Base-by-base conservation (phyloP, 2,888 invertebrate species). In the Mystacides longicornis region DNA sequence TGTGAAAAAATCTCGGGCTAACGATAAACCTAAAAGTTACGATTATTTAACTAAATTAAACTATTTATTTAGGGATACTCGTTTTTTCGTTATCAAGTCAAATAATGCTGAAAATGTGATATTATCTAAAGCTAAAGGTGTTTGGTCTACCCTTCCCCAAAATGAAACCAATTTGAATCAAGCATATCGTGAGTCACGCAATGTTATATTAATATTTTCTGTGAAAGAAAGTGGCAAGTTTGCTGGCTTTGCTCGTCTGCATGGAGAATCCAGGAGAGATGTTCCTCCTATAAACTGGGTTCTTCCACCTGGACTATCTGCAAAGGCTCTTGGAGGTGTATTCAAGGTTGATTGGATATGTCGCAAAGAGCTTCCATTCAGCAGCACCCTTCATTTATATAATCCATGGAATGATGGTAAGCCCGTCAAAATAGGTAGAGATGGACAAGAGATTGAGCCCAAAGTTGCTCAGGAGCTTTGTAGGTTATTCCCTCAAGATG, bases 401-500 rank as follows among this genome's bases (percentile, higher is more conserved):
- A 98, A 98, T 75, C 89, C 93, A 3, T 98, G 96, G 95, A 98
- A 98, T 77, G 96, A 97, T 69, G 93, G 94, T 47, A 96, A 96
- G 73, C 95, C 96, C 55, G 97, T 98, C 0, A 98, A 98, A 80
- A 97, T 98, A 66, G 98, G 96, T n/a, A 81, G 98, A 60, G 98
- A 98, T 77, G 98, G 98, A 0, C 89, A 97, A 80, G 97, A 97
- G 80, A 93, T 98, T 63, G 97, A 97, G 70, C 95, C 96, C 2
- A 85, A 90, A 70, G 92, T 94, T 53, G 98, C 94, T 18, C 93
- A 93, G 70, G 93, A 95, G 69, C 75, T 98, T 57, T 98, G 94
- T 68, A 83, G 95, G 58, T 75, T 97, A 48, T 98, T 98, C 72
- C 89, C 94, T 2, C 87, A 93, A 71, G 98, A 98, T 72, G 89